Evolutionary conservation across 2,888 invertebrate genomes (phyloP), one percentile per base, ranked within the genome.

Genomic region (Formica aserva): DNA sequence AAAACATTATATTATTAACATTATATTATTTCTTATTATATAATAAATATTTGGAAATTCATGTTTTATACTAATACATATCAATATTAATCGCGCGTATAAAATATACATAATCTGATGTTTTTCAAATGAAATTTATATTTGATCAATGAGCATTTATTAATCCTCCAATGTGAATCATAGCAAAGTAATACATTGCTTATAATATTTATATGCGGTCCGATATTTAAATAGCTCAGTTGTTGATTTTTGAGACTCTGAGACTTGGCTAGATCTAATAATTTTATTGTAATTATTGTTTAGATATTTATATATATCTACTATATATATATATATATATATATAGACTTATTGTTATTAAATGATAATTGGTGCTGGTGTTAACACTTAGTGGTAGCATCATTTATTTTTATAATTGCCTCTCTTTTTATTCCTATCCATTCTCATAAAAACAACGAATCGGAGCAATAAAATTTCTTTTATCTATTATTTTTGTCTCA

Each of bases 351-450:
- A 91, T 92, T 90, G 89, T 92, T 89, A 93, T 93, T 93, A 93
- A 94, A 94, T 94, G 92, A 92, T 94, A 93, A 94, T 94, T 93
- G 94, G 94, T 94, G 94, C 94, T 94, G 94, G 94, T 93, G 85
- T 90, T 90, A 89, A 90, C 86, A 88, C 13, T 85, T 57, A 86
- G 76, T 69, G 22, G 15, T 82, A 78, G 65, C 83, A 84, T 84
- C 62, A 80, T 84, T 89, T 85, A 67, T 52, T 72, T 67, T 75
- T 76, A 76, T 38, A 18, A 82, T 83, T 69, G 38, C 55, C 87
- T 60, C 74, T 76, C 29, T 83, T 26, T 82, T 60, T 65, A n/a
- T 45, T 67, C 32, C 55, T 65, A 4, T 75, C 18, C 18, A 18
- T 45, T 74, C 1, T 18, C 11, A 8, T 18, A n/a, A 41, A 66